Conservation (phyloP, 37 sponge, comb jelly and placozoan species). For the Hexactinellida sp. region DNA sequence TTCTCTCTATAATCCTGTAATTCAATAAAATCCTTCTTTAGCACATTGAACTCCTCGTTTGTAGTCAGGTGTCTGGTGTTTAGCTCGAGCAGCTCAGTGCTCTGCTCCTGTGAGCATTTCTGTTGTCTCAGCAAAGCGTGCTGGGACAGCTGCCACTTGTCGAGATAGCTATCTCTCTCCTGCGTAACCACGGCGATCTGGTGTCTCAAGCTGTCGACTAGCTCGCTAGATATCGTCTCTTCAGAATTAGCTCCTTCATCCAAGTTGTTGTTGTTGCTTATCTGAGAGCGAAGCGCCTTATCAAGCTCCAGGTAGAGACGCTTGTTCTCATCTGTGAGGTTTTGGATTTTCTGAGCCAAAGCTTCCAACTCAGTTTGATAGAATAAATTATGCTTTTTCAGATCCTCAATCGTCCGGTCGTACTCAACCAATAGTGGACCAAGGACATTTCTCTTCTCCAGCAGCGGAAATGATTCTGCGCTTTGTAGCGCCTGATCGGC, state of each 20-base stretch:
- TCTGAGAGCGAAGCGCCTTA: not conserved
- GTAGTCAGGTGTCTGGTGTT: not conserved
- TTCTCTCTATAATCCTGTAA: not conserved
- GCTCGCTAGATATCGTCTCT: not conserved
- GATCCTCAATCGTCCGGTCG: not conserved
- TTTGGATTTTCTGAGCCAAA: not conserved
- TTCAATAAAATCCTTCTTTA: not conserved
- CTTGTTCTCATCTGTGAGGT: not conserved
- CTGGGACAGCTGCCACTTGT: not conserved
- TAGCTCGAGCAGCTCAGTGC: not conserved
- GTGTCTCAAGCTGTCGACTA: not conserved
- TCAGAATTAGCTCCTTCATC: slow-evolving; percentile 2
- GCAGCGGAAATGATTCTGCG: not conserved
- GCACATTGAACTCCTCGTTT: not conserved
- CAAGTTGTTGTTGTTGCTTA: not conserved
- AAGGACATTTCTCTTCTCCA: not conserved
- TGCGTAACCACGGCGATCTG: not conserved
- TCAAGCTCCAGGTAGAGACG: not conserved
- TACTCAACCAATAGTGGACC: not conserved
- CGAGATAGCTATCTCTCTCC: slow-evolving; percentile 4
- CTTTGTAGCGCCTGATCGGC: not conserved
- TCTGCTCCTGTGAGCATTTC: not conserved
- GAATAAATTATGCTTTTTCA: not conserved
- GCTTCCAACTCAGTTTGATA: not conserved
- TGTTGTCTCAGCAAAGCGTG: not conserved